A percentile compares a stretch with the other conserved stretches of the same genome.
Evolutionary conservation across 2,113 vertebrate species (phyloP).

Genomic region (Bos indicus): DNA sequence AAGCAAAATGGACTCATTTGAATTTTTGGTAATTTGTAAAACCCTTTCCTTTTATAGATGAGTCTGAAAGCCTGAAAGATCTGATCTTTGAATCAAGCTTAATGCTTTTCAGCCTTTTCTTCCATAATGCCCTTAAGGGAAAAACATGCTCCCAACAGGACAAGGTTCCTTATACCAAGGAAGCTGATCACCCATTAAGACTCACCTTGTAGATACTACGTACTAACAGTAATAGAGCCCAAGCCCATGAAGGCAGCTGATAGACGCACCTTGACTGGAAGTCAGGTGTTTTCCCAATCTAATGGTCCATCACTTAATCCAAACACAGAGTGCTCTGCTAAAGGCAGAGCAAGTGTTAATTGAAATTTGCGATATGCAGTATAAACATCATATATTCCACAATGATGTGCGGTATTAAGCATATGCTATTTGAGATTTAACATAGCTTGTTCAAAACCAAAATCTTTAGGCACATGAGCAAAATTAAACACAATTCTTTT

Average conservation of each 20-base stretch:
- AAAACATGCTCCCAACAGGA: neutral
- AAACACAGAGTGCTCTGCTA: neutral
- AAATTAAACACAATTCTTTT: neutral
- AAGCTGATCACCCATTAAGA: neutral
- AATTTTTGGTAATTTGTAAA: neutral
- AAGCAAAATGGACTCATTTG: neutral
- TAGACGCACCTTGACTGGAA: neutral
- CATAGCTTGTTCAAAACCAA: neutral
- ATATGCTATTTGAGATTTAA: neutral
- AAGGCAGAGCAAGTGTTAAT: neutral
- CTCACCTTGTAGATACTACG: neutral
- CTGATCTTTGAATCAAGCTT: neutral
- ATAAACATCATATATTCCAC: neutral
- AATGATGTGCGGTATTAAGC: neutral
- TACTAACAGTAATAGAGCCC: neutral
- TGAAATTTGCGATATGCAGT: neutral
- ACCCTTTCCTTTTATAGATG: neutral
- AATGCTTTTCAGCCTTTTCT: neutral
- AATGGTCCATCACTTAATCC: neutral
- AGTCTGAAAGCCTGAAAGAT: neutral
- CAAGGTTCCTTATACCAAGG: neutral
- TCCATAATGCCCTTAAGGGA: neutral
- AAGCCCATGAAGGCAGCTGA: neutral
- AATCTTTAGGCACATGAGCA: neutral
- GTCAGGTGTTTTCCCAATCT: neutral